Evolutionary conservation across 2,113 vertebrate species (phyloP).

Genomic region (Pachycephala philippinensis): DNA sequence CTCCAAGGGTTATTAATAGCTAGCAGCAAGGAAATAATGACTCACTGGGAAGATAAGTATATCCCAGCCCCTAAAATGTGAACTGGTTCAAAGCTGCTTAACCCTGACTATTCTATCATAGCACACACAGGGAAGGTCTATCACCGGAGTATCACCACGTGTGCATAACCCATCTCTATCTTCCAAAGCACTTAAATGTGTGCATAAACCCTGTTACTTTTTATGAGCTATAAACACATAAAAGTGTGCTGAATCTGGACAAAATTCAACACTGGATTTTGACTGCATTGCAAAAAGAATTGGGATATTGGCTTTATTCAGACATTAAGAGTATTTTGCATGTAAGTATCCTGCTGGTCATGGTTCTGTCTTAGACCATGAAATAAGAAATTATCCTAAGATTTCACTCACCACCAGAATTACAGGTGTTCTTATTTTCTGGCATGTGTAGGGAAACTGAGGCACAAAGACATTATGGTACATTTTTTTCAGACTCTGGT

Average conservation of each 20-base stretch:
- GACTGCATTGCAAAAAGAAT: neutral
- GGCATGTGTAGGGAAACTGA: neutral
- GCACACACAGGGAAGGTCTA: neutral
- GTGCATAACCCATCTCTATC: neutral
- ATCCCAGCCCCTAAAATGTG: neutral
- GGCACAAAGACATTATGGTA: neutral
- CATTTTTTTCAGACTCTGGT: neutral
- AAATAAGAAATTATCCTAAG: neutral
- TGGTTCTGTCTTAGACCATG: neutral
- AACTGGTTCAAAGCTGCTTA: slow-evolving; percentile 30
- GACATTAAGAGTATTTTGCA: neutral
- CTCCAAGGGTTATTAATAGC: slow-evolving; percentile 58
- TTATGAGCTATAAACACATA: neutral
- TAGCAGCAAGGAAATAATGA: slow-evolving; percentile 51
- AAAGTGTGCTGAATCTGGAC: neutral
- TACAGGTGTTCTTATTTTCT: neutral
- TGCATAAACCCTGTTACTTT: neutral
- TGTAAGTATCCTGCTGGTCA: neutral
- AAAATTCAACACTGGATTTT: neutral
- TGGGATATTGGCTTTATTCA: neutral
- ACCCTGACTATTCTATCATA: neutral
- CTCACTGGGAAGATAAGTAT: slow-evolving; percentile 33
- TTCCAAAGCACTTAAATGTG: neutral
- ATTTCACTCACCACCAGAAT: neutral
- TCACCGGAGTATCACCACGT: neutral